Evolutionary conservation across 2,888 invertebrate genomes (phyloP), one percentile per base, ranked within the genome.

Genomic region (Pterobdella sp.): DNA sequence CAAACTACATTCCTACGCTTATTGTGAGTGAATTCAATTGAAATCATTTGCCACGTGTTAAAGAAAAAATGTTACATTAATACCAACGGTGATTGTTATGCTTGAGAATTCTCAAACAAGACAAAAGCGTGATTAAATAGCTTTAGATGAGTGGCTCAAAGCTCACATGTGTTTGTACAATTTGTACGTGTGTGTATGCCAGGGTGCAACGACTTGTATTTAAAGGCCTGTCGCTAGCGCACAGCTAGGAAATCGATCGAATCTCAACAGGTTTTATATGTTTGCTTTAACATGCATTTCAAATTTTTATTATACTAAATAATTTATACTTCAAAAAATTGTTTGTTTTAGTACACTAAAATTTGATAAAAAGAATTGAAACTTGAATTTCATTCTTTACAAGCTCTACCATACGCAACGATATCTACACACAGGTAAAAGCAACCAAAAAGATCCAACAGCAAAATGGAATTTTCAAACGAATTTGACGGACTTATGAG

Each of bases 401-500:
- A 35, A 34, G 26, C 10, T 66, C 66, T 32, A 66, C 34, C 35
- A 32, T 34, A 34, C 1, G 3, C 35, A 34, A 31, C n/a, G 31
- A n/a, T 29, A 36, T 36, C 67, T 4, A 29, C n/a, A 34, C 42
- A 29, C 49, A 31, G 37, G 65, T 56, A 56, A 42, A 56, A 26
- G n/a, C 7, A 56, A 56, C 7, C 7, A 56, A 22, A n/a, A n/a
- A 32, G 14, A 26, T 34, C 22, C 10, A 34, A 34, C 10, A 71
- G 7, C 7, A 71, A 32, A 10, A 56, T 71, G 71, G 63, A 36
- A 22, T 34, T 22, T 18, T 31, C 31, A 63, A 60, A 63, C 35
- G 29, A 68, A 7, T 68, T 68, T 42, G 64, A 26, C 26, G 35
- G 67, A 32, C n/a, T 14, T 66, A 67, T 75, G 60, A 72, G 68